phyloP scores from a whole-genome alignment of 2,113 vertebrate genomes.

The Lagenorhynchus albirostris region DNA sequence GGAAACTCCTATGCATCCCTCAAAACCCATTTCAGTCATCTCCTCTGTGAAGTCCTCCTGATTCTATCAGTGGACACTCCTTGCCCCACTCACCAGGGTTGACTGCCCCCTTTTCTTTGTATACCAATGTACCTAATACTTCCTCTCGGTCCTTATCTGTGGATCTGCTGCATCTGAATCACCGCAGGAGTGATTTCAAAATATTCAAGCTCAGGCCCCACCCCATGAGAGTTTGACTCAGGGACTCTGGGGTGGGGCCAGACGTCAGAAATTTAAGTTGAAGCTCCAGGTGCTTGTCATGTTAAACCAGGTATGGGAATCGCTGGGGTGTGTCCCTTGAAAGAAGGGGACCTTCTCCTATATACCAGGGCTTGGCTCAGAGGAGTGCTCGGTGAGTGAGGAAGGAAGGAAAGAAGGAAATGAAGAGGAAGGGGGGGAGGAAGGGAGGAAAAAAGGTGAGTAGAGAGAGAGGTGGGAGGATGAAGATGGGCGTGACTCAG shows the following conservation, averaged over 20 bases:
- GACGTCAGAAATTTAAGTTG: not conserved
- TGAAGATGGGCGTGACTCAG: not conserved
- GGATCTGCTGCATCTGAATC: not conserved
- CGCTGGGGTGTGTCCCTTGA: not conserved
- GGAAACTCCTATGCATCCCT: slow-evolving; percentile 1
- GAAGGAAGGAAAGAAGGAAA: not conserved
- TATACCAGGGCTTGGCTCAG: not conserved
- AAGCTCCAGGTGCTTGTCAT: not conserved
- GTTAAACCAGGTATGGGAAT: not conserved
- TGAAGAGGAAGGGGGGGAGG: not conserved
- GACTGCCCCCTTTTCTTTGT: not conserved
- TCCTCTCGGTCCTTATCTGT: not conserved
- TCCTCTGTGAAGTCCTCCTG: not conserved
- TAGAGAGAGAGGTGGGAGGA: not conserved
- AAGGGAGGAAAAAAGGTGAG: not conserved
- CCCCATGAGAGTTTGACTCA: not conserved
- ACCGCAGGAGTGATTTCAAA: not conserved
- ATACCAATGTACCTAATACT: not conserved
- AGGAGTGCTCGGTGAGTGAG: not conserved
- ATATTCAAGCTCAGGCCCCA: not conserved
- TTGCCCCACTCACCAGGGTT: not conserved
- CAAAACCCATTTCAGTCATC: not conserved
- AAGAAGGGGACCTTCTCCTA: not conserved
- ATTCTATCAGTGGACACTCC: not conserved
- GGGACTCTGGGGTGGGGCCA: not conserved